Base-by-base conservation (phyloP, 2,797 vertebrate genomes). In the Periophthalmus magnuspinnatus region DNA sequence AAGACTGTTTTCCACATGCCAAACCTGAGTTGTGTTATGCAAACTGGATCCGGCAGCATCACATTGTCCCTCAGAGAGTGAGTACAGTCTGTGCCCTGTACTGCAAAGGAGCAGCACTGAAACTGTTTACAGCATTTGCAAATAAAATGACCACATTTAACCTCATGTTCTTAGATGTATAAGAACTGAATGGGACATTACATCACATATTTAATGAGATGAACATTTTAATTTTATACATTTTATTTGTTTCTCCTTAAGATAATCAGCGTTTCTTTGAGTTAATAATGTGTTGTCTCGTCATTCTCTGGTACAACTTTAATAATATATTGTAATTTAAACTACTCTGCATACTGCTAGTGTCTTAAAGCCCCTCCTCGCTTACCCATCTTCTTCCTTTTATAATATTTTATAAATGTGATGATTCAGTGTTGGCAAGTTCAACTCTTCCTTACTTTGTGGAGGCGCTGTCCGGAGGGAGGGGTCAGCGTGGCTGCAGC, bases 351-450 rank as follows among this genome's bases (percentile, higher is more conserved):
- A 78, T 69, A 75, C 41, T 77, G 50, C 45, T 73, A 22, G 5
- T 45, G 36, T 45, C 13, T 24, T 63, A 47, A 16, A 70, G 66
- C 74, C 74, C 81, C 83, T 84, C 81, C 76, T 85, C 55, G 85
- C 32, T 79, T 60, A 32, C 67, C 80, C n/a, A 70, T 61, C 77
- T 83, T n/a, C 72, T 48, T 64, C 55, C 33, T 69, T 77, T 84
- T 71, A 68, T 74, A 75, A 86, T 88, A 84, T 86, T 86, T 83
- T 59, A 82, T 83, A 86, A 82, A 85, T 78, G 76, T 84, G 84
- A 91, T 89, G 81, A 92, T 90, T 92, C 87, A 90, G 83, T 87
- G 71, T 85, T 90, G 85, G 89, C 87, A 84, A 76, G 52, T 85
- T 57, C 21, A 63, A 67, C 69, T 74, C 67, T 76, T 72, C 76